Conservation (phyloP, 2,797 vertebrate species). For the Malurus splendens region DNA sequence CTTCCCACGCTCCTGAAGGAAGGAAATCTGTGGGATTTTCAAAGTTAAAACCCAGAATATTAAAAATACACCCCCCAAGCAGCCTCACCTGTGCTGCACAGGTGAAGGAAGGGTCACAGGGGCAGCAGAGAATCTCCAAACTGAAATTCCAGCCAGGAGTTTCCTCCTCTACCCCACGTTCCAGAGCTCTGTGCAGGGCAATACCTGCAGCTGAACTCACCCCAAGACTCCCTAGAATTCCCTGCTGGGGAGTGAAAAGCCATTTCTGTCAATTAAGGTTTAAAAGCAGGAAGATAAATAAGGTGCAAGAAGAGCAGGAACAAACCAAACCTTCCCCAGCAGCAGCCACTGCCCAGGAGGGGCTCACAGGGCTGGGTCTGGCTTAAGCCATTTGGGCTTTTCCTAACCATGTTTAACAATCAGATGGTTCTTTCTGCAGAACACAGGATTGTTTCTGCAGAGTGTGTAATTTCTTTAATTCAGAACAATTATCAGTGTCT, state of each 20-base stretch:
- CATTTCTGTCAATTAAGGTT: background rate
- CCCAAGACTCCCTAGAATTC: background rate
- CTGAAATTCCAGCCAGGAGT: background rate
- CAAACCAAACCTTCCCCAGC: background rate
- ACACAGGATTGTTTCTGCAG: fast-evolving
- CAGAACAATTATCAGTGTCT: fast-evolving
- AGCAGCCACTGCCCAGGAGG: background rate
- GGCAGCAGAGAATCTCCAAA: background rate
- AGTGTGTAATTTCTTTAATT: fast-evolving
- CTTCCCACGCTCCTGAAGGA: background rate
- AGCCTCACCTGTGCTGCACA: background rate
- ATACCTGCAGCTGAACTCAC: fast-evolving
- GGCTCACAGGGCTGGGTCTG: background rate
- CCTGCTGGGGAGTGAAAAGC: background rate
- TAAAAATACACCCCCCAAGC: background rate
- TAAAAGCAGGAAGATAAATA: background rate
- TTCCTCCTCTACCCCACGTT: background rate
- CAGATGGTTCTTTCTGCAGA: background rate
- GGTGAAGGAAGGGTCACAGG: background rate
- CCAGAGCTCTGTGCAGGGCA: fast-evolving
- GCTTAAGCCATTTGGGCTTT: background rate
- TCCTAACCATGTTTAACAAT: background rate
- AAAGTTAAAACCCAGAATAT: background rate
- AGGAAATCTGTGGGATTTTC: background rate
- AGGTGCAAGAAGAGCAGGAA: background rate